Base-by-base conservation (phyloP, 2,113 vertebrate species). In the Cygnus buccinator region DNA sequence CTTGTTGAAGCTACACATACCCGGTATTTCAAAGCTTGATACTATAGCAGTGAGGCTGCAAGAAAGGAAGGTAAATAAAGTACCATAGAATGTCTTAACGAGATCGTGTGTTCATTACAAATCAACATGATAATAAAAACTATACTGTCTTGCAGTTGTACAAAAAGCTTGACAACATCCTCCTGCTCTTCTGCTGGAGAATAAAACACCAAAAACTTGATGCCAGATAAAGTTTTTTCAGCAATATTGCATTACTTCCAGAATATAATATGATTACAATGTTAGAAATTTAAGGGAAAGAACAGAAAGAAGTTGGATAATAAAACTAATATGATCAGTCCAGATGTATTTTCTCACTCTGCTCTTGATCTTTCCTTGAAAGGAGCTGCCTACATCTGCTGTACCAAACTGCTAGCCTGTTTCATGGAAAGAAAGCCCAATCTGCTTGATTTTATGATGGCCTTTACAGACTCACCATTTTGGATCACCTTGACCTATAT, bases 311-410 rank as follows among this genome's bases (percentile, higher is more conserved):
- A 90, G 44, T 44, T 83, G 35, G 9, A 29, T 83, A 37, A 22
- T 92, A 50, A 76, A 93, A 54, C 19, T 70, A 18, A 44, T 73
- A 0, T 66, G 18, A 23, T 83, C 58, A 44, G 41, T 66, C 83
- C 71, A 73, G 54, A 85, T 92, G 54, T 80, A 54, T 94, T 86
- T 88, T 93, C 68, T 87, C 71, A 65, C 35, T 94, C 54, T 79
- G 26, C 66, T 78, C 82, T 90, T 92, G 67, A 93, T 73, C 67
- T 73, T 88, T 92, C 19, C 72, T 73, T 76, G 65, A 92, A 70
- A 92, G 83, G 71, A 90, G 83, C 65, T 62, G 55, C 54, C 33
- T 77, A 58, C 59, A 54, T 93, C 90, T 92, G 90, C 58, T 73
- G 50, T 65, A 80, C 59, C 67, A 41, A 76, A 80, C 22, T 19